A percentile compares a stretch with the other conserved stretches of the same genome.
Conservation (phyloP, 2,113 vertebrate species). For the Macquaria ambigua region DNA sequence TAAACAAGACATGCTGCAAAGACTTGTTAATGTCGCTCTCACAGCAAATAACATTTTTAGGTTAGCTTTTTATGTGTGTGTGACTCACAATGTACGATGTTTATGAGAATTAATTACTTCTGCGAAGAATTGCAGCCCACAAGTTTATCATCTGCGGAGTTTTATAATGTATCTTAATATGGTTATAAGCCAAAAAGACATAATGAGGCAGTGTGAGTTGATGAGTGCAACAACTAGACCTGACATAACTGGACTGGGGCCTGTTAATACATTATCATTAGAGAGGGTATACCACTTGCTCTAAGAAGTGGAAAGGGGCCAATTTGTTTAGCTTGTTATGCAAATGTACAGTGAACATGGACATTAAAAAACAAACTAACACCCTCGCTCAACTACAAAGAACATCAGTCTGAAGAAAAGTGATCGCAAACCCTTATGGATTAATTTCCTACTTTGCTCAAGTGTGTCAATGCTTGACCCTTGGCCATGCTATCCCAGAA, state of each 20-base stretch:
- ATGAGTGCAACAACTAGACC: conserved; percentile 38
- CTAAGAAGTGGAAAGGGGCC: conserved; percentile 22
- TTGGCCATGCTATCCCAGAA: not conserved
- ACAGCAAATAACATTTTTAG: conserved; percentile 11
- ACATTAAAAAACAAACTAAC: conserved; percentile 24
- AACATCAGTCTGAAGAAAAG: not conserved
- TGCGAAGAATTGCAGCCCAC: conserved; percentile 16
- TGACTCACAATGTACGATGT: not conserved
- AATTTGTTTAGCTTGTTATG: conserved; percentile 69
- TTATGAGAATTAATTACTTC: conserved; percentile 17
- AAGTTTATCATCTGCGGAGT: conserved; percentile 8
- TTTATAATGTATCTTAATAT: conserved; percentile 5
- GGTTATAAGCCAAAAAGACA: conserved; percentile 15
- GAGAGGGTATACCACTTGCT: conserved; percentile 1
- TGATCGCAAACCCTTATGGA: not conserved
- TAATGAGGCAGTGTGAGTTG: conserved; percentile 25
- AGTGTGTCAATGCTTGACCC: too few relatives aligned
- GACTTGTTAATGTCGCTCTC: conserved; percentile 6
- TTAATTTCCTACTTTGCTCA: not conserved
- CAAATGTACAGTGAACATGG: conserved; percentile 38
- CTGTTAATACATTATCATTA: conserved; percentile 56
- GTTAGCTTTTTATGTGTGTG: conserved; percentile 5
- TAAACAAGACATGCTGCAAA: not conserved
- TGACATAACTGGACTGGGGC: conserved; percentile 50
- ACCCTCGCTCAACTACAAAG: not conserved